Conservation (phyloP, 2,113 vertebrate genomes). For the Diadophis punctatus region DNA sequence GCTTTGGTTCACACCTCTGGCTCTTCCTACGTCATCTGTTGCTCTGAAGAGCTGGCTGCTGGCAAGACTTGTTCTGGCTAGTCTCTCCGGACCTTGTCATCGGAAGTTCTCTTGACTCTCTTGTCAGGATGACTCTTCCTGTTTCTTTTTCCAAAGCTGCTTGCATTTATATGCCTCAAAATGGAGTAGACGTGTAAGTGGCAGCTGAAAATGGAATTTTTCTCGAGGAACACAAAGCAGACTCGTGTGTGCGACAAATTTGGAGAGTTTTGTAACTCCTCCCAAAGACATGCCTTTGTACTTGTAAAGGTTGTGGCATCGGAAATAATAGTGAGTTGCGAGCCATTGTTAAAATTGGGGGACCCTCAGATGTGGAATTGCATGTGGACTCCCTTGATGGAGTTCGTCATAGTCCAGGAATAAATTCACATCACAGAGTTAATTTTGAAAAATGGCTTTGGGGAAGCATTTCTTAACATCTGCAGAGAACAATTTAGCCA, state of each 20-base stretch:
- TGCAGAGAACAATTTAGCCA: neutral
- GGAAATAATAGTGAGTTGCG: neutral
- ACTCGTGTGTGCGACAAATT: neutral
- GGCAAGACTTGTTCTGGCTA: neutral
- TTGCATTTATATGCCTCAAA: neutral
- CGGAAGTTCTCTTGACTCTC: neutral
- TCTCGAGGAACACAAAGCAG: neutral
- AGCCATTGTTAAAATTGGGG: neutral
- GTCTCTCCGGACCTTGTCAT: neutral
- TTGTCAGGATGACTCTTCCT: slow-evolving; percentile 2
- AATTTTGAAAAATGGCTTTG: neutral
- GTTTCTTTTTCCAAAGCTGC: slow-evolving; percentile 1
- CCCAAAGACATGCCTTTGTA: neutral
- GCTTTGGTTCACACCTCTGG: neutral
- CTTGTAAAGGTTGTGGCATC: neutral
- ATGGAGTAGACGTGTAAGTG: neutral
- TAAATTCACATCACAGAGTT: neutral
- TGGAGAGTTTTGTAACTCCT: neutral
- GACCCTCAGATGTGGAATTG: neutral
- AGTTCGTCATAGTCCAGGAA: neutral
- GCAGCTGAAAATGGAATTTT: neutral
- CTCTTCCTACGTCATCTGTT: neutral
- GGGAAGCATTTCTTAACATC: neutral
- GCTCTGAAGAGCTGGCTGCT: slow-evolving; percentile 14
- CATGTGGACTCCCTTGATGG: neutral